Percentiles rank a stretch among this genome's conserved stretches.
Evolutionary conservation across 2,113 vertebrate species (phyloP).

Genomic region (Hoplias malabaricus): DNA sequence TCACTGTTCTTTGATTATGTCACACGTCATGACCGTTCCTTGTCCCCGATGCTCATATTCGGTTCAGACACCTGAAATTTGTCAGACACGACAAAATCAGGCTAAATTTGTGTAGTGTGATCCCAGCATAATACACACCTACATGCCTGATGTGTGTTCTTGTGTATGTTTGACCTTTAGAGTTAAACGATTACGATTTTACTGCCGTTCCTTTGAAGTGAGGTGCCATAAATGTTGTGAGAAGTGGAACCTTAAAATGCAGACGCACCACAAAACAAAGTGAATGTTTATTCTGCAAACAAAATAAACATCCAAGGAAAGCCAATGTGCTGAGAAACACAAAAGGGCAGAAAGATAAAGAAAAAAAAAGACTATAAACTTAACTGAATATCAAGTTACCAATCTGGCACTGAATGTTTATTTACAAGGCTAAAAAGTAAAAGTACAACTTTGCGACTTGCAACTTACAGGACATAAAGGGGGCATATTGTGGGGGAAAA

Average conservation of each 20-base stretch:
- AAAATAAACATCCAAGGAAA: slow-evolving; percentile 31
- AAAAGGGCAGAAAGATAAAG: slow-evolving; percentile 4
- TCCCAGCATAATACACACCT: background rate
- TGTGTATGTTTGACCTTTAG: slow-evolving; percentile 1
- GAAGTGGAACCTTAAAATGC: slow-evolving; percentile 33
- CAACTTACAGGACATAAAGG: too few species aligned
- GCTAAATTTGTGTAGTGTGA: too few species aligned
- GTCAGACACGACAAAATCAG: too few species aligned
- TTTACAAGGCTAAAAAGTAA: too few species aligned
- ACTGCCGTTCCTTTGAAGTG: slow-evolving; percentile 30
- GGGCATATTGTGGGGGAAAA: too few species aligned
- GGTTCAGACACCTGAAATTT: too few species aligned
- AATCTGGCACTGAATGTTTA: too few species aligned
- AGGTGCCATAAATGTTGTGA: slow-evolving; percentile 59
- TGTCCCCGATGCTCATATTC: too few species aligned
- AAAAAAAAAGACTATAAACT: slow-evolving; percentile 8
- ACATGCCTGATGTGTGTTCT: background rate
- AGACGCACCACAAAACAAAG: slow-evolving; percentile 7
- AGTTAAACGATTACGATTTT: slow-evolving; percentile 28
- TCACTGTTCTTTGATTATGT: too few species aligned
- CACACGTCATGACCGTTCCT: too few species aligned
- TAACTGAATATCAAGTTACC: slow-evolving; percentile 18
- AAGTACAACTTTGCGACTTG: too few species aligned
- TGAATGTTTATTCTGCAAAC: slow-evolving; percentile 42
- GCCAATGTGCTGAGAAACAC: slow-evolving; percentile 6